Conservation (phyloP, 2,797 vertebrate species). For the Manis crassicaudata region DNA sequence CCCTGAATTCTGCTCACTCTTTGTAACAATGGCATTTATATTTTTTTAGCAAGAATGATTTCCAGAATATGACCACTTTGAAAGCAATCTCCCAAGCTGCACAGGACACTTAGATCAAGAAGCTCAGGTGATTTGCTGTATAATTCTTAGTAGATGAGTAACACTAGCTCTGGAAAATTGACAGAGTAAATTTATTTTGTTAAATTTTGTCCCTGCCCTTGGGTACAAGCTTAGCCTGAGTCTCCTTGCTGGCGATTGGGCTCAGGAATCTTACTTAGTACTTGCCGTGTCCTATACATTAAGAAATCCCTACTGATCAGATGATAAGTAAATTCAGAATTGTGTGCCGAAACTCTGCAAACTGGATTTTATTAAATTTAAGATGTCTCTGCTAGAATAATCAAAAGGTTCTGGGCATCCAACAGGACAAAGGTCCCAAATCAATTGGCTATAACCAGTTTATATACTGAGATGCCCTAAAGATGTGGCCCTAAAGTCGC, state of each 20-base stretch:
- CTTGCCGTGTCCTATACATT: neutral
- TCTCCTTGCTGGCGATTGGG: neutral
- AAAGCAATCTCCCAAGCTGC: neutral
- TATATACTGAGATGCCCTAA: neutral
- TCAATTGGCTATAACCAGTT: neutral
- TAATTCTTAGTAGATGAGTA: neutral
- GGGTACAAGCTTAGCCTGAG: neutral
- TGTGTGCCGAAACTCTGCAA: neutral
- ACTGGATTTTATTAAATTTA: neutral
- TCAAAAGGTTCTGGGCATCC: neutral
- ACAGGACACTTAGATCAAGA: neutral
- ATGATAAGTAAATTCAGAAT: neutral
- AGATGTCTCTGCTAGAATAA: neutral
- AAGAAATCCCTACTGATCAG: neutral
- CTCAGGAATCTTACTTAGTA: neutral
- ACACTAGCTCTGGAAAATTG: neutral
- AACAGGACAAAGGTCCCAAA: neutral
- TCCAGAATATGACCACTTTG: neutral
- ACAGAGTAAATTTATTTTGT: neutral
- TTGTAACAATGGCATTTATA: neutral
- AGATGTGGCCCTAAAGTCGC: neutral
- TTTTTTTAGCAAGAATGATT: neutral
- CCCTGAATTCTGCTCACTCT: neutral
- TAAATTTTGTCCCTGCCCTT: neutral
- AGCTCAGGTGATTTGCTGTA: neutral